phyloP scores from a whole-genome alignment of 2,888 invertebrate genomes.

The Lithophane leautieri region DNA sequence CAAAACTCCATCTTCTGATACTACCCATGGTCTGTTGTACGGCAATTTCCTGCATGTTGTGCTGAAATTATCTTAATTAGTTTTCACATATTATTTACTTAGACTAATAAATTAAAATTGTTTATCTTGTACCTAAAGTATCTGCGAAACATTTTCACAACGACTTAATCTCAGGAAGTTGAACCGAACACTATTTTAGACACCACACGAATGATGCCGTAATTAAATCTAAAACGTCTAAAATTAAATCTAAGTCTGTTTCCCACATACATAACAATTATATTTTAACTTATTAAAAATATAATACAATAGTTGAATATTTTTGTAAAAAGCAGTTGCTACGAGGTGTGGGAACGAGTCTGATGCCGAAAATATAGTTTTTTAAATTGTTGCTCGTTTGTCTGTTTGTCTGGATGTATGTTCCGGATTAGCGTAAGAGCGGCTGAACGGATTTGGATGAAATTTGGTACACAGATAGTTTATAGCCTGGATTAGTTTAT shows the following conservation, averaged over 20 bases:
- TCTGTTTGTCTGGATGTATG: too few species aligned
- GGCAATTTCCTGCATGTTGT: conserved; percentile 3
- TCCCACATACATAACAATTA: conserved; percentile 17
- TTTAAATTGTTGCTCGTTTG: too few species aligned
- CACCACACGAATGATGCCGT: neutral
- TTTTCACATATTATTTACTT: neutral
- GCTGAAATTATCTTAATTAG: conserved; percentile 8
- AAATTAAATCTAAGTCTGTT: neutral
- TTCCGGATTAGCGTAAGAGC: too few species aligned
- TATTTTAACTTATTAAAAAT: too few species aligned
- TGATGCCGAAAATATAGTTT: too few species aligned
- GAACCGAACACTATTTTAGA: conserved; percentile 1
- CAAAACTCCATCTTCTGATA: conserved; percentile 20
- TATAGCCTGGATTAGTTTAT: too few species aligned
- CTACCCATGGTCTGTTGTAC: conserved; percentile 9
- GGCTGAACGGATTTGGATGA: too few species aligned
- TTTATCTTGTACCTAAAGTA: conserved; percentile 18
- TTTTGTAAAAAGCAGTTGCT: too few species aligned
- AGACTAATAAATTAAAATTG: neutral
- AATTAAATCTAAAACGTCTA: neutral
- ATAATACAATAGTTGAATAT: neutral
- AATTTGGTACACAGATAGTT: too few species aligned
- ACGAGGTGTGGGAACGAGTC: too few species aligned
- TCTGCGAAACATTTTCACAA: conserved; percentile 29
- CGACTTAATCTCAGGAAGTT: neutral